These are phyloP conservation scores for Volucella zonaria DNA, from an alignment of 2,888 invertebrate species.

Conservation along the genomic window DNA sequence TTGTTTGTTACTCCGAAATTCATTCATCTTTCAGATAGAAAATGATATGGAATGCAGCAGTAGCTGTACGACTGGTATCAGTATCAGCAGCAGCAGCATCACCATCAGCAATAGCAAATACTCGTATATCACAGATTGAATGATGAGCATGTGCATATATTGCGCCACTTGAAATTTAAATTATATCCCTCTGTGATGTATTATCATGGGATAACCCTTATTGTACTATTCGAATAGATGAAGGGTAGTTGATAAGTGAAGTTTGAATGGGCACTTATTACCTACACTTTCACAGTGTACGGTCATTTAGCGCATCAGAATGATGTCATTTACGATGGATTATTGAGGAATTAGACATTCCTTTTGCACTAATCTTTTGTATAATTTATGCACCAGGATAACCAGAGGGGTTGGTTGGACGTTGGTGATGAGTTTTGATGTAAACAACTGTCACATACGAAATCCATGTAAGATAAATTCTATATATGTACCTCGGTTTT, in stretches of 20 bases:
- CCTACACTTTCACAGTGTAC: slow-evolving; percentile 38
- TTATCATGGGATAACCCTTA: slow-evolving; percentile 60
- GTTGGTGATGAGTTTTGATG: slow-evolving; percentile 12
- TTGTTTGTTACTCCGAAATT: slow-evolving; percentile 68
- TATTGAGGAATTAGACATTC: slow-evolving; percentile 55
- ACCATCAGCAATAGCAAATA: slow-evolving; percentile 25
- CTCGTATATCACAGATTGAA: slow-evolving; percentile 38
- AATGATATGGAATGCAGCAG: slow-evolving; percentile 26
- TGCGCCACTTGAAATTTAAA: slow-evolving; percentile 64
- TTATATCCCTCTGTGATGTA: slow-evolving; percentile 61
- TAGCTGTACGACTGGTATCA: neutral
- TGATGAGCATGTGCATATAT: slow-evolving; percentile 70
- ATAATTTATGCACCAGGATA: slow-evolving; percentile 43
- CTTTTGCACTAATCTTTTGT: slow-evolving; percentile 60
- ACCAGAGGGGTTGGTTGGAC: slow-evolving; percentile 3
- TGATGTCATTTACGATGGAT: slow-evolving; percentile 55
- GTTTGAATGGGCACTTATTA: slow-evolving; percentile 56
- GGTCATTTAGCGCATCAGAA: slow-evolving; percentile 54
- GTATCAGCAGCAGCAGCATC: too few species aligned
- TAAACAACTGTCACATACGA: slow-evolving; percentile 54
- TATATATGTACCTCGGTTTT: neutral
- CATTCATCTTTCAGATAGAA: slow-evolving; percentile 66
- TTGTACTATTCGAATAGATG: slow-evolving; percentile 25
- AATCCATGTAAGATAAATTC: neutral
- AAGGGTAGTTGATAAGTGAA: slow-evolving; percentile 59